Evolutionary conservation across 2,113 vertebrate species (phyloP).

Genomic region (Bubo blakistoni): DNA sequence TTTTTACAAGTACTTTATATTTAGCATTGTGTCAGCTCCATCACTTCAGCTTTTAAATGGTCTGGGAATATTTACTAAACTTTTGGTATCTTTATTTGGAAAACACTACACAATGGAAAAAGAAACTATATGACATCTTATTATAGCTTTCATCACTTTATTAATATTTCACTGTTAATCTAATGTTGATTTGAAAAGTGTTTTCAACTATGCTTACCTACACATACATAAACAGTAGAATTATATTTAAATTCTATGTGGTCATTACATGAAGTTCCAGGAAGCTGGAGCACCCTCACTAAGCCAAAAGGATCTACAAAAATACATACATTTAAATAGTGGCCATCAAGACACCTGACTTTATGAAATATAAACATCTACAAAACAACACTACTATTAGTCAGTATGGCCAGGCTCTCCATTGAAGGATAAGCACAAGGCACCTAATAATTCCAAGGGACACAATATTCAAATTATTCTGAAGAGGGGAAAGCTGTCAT

Average conservation of each 20-base stretch:
- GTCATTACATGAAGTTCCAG: not conserved
- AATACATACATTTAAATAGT: not conserved
- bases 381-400: not conserved
- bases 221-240: not conserved
- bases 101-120: constrained; percentile 62
- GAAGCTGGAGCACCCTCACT: not conserved
- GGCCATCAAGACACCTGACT: not conserved
- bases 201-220: not conserved
- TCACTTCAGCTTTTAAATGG: constrained; percentile 71
- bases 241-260: not conserved
- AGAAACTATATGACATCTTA: not conserved
- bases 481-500: not conserved
- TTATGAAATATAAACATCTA: not conserved
- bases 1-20: constrained; percentile 69
- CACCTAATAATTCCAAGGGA: not conserved
- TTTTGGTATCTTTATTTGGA: constrained; percentile 70
- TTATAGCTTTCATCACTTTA: constrained; percentile 15
- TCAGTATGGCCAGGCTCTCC: not conserved
- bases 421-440: not conserved
- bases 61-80: constrained; percentile 69
- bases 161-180: not conserved
- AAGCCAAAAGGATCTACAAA: not conserved
- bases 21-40: constrained; percentile 69
- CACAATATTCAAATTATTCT: not conserved
- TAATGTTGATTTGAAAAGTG: not conserved